phyloP scores from a whole-genome alignment of 2,113 vertebrate species.

The Grantiella picta region DNA sequence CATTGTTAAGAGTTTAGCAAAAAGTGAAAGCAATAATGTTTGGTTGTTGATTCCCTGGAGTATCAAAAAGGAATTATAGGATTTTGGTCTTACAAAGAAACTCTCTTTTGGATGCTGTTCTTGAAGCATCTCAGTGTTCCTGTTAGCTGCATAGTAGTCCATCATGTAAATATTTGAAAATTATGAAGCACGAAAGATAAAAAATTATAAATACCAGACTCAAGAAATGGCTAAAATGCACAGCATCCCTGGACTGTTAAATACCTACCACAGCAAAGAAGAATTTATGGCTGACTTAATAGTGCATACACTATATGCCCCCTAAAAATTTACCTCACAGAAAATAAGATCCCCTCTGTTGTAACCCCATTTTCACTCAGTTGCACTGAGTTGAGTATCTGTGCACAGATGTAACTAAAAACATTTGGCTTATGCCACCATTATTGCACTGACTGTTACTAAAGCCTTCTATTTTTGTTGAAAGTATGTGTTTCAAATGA shows the following conservation, averaged over 20 bases:
- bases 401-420: not conserved
- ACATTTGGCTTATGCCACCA: not conserved
- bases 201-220: not conserved
- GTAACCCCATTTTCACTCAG: not conserved
- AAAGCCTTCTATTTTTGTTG: not conserved
- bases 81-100: not conserved
- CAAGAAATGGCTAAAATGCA: not conserved
- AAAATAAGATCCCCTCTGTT: not conserved
- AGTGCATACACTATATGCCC: not conserved
- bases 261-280: not conserved
- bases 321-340: not conserved
- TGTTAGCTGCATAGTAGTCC: not conserved
- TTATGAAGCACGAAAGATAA: not conserved
- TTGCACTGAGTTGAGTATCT: not conserved
- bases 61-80: not conserved
- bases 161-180: not conserved
- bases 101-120: not conserved
- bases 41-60: not conserved
- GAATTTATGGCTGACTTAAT: not conserved
- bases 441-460: not conserved
- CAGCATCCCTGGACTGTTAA: not conserved
- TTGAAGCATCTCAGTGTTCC: not conserved
- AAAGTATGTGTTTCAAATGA: not conserved
- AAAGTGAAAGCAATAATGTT: not conserved
- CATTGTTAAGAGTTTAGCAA: not conserved